Conservation (phyloP, 2,797 vertebrate genomes). For the Arctocebus calabarensis region DNA sequence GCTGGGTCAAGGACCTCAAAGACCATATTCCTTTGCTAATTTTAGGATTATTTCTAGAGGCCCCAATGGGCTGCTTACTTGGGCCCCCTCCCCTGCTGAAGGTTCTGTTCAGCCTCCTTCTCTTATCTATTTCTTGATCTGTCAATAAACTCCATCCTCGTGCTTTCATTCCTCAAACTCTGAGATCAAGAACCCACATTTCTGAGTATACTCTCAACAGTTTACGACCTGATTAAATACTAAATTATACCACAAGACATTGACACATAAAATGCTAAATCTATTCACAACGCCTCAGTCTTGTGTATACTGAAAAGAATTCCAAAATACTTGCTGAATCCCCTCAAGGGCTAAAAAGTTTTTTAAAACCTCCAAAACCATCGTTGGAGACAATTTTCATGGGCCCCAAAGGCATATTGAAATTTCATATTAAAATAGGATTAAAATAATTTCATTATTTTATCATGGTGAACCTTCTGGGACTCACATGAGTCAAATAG, state of each 20-base stretch:
- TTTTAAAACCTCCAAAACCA: background rate
- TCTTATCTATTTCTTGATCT: too few relatives aligned
- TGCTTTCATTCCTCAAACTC: too few relatives aligned
- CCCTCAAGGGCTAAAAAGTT: background rate
- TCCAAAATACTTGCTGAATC: background rate
- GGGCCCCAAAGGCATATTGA: background rate
- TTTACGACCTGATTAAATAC: background rate
- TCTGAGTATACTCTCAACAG: background rate
- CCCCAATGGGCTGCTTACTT: too few relatives aligned
- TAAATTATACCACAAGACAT: background rate
- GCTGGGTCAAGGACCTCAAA: too few relatives aligned
- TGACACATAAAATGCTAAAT: background rate
- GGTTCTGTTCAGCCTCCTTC: too few relatives aligned
- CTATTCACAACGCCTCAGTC: background rate
- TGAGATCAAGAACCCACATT: too few relatives aligned
- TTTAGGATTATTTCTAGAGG: too few relatives aligned
- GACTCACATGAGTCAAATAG: constrained; percentile 42
- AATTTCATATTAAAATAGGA: constrained; percentile 45
- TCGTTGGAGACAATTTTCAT: constrained; percentile 21
- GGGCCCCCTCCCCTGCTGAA: too few relatives aligned
- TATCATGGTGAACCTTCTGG: background rate
- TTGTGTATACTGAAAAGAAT: background rate
- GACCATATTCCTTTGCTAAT: too few relatives aligned
- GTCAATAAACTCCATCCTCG: too few relatives aligned
- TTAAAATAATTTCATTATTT: constrained; percentile 46